A percentile compares a stretch with the other conserved stretches of the same genome.
These are phyloP conservation scores for Villa cingulata DNA, from an alignment of 2,888 invertebrate species.

Conservation along the genomic window DNA sequence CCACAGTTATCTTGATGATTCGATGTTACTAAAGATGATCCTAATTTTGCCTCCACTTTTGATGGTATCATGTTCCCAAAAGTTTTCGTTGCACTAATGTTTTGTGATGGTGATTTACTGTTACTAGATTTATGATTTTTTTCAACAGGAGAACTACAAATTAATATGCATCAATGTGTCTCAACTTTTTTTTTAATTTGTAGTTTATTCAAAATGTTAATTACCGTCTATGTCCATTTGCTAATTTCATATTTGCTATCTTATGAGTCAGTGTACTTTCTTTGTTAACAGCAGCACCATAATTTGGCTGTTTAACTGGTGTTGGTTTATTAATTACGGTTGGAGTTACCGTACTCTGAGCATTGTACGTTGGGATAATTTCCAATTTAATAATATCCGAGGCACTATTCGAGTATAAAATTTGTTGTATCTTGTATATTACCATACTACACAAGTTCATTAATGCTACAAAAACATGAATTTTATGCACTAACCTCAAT, in stretches of 20 bases:
- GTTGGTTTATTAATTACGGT: slow-evolving; percentile 35
- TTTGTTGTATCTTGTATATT: background rate
- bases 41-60: slow-evolving; percentile 32
- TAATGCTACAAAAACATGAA: slow-evolving; percentile 3
- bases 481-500: slow-evolving; percentile 40
- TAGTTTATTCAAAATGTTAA: background rate
- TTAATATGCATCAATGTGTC: background rate
- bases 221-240: slow-evolving; percentile 21
- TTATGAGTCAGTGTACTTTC: slow-evolving; percentile 24
- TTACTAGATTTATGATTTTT: slow-evolving; percentile 8
- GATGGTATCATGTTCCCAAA: slow-evolving; percentile 34
- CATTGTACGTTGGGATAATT: slow-evolving; percentile 53
- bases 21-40: slow-evolving; percentile 11
- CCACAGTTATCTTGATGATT: slow-evolving; percentile 5
- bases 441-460: background rate
- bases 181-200: no score
- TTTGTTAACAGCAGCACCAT: slow-evolving; percentile 16
- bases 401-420: slow-evolving; percentile 38
- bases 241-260: slow-evolving; percentile 29
- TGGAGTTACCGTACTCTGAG: slow-evolving; percentile 27
- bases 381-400: slow-evolving; percentile 61
- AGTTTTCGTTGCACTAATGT: slow-evolving; percentile 26
- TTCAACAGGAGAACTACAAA: slow-evolving; percentile 5
- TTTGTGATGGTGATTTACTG: slow-evolving; percentile 12
- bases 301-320: slow-evolving; percentile 32